A percentile compares a stretch with the other conserved stretches of the same genome.
These are phyloP conservation scores for Diprion similis DNA, from an alignment of 1,140 invertebrate genomes.

Conservation along the genomic window DNA sequence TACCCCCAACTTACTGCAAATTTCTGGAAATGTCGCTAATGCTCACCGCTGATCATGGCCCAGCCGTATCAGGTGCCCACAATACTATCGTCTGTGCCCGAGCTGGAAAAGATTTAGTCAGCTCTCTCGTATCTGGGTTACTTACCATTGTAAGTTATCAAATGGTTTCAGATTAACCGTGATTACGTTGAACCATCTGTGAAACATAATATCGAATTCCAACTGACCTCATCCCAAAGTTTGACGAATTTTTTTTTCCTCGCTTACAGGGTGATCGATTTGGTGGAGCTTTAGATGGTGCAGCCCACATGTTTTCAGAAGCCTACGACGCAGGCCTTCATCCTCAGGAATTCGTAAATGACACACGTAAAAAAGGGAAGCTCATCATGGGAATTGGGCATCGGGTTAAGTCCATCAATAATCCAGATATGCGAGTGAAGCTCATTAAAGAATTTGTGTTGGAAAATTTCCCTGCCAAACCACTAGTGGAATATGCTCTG, in stretches of 20 bases:
- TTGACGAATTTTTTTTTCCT: constrained; percentile 13
- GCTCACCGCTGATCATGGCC: constrained; percentile 99
- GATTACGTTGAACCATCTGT: constrained; percentile 4
- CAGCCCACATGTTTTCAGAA: constrained; percentile 95
- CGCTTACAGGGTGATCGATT: constrained; percentile 90
- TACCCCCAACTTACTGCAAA: constrained; percentile 94
- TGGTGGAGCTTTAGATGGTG: constrained; percentile 96
- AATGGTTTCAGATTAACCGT: constrained; percentile 17
- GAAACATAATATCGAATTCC: background rate
- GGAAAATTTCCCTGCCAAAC: constrained; percentile 91
- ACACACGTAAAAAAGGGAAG: constrained; percentile 95
- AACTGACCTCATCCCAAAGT: too few species aligned
- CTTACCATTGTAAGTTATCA: constrained; percentile 90
- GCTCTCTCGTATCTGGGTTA: constrained; percentile 93
- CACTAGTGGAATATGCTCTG: constrained; percentile 92
- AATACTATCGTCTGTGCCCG: constrained; percentile 99
- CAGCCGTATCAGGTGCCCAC: constrained; percentile 98
- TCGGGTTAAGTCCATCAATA: constrained; percentile 98
- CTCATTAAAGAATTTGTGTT: constrained; percentile 96
- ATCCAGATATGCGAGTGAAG: constrained; percentile 97
- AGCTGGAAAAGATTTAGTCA: constrained; percentile 98
- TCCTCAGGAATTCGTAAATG: constrained; percentile 99
- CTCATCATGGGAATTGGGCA: constrained; percentile 99
- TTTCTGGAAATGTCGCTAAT: constrained; percentile 99
- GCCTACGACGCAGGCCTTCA: constrained; percentile 93